Evolutionary conservation across 2,113 vertebrate genomes (phyloP).

Genomic region (Cynoglossus semilaevis): DNA sequence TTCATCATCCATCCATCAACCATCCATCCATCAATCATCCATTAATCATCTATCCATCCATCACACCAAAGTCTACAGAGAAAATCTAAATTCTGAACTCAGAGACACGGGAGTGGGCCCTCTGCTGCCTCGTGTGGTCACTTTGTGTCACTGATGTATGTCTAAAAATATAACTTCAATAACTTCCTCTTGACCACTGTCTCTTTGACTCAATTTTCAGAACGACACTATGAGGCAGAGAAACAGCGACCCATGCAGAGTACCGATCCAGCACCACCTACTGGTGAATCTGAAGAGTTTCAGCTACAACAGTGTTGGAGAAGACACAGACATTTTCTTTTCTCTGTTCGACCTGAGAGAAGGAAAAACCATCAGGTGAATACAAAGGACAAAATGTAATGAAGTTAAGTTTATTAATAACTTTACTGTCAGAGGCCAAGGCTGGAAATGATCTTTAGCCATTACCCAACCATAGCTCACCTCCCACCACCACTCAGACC

Average conservation of each 20-base stretch:
- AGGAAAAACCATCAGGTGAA: constrained; percentile 91
- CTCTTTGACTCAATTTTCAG: constrained; percentile 55
- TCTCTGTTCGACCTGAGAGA: constrained; percentile 93
- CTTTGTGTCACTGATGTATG: no score
- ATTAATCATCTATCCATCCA: background rate
- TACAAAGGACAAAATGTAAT: no score
- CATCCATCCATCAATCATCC: background rate
- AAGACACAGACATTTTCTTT: constrained; percentile 96
- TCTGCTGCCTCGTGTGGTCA: no score
- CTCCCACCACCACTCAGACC: no score
- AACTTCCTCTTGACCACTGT: background rate
- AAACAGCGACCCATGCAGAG: constrained; percentile 83
- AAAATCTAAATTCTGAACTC: no score
- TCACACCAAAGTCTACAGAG: no score
- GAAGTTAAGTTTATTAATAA: no score
- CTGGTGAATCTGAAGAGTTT: constrained; percentile 96
- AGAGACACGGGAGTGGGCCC: no score
- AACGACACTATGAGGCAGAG: constrained; percentile 85
- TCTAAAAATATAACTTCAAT: no score
- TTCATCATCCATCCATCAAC: background rate
- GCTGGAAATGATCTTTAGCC: no score
- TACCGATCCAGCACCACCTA: constrained; percentile 93
- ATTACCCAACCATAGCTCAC: no score
- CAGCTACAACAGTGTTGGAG: constrained; percentile 95
- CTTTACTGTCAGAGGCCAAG: no score